These are phyloP conservation scores for Kradibia gibbosae DNA, from an alignment of 1,140 invertebrate species.

Conservation along the genomic window DNA sequence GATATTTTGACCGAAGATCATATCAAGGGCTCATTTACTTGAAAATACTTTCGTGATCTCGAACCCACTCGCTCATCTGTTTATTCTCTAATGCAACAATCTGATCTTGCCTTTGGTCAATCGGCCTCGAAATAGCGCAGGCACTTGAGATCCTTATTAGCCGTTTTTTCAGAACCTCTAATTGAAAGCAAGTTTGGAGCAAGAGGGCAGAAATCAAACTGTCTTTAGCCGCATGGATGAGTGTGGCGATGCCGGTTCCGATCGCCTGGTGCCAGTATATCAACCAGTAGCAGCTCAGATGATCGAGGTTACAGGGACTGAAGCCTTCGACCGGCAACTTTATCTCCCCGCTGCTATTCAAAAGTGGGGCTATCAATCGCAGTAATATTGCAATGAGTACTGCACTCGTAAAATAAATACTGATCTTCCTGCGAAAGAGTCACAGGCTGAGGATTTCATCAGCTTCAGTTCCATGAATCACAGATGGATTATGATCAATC, in stretches of 20 bases:
- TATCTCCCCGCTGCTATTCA: conserved; percentile 11
- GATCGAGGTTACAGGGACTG: conserved; percentile 23
- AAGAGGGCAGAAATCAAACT: conserved; percentile 38
- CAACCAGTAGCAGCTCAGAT: conserved; percentile 32
- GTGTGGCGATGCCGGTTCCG: conserved; percentile 37
- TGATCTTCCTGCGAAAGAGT: conserved; percentile 42
- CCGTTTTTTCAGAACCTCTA: conserved; percentile 38
- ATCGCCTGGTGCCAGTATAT: conserved; percentile 41
- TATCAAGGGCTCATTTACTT: conserved; percentile 18
- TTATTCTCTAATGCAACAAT: neutral
- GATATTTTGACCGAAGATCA: neutral
- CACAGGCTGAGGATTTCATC: neutral
- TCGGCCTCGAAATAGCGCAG: neutral
- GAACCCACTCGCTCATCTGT: conserved; percentile 23
- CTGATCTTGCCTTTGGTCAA: neutral
- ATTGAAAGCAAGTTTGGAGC: conserved; percentile 37
- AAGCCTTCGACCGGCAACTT: conserved; percentile 37
- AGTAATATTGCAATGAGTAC: conserved; percentile 40
- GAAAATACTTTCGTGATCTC: conserved; percentile 48
- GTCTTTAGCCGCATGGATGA: conserved; percentile 42
- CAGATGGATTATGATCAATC: neutral
- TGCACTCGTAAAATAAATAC: conserved; percentile 49
- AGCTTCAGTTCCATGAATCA: neutral
- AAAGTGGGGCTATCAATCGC: conserved; percentile 30
- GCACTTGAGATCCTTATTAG: neutral